These are phyloP conservation scores for Craniophora ligustri DNA, from an alignment of 2,888 invertebrate genomes.

Conservation along the genomic window DNA sequence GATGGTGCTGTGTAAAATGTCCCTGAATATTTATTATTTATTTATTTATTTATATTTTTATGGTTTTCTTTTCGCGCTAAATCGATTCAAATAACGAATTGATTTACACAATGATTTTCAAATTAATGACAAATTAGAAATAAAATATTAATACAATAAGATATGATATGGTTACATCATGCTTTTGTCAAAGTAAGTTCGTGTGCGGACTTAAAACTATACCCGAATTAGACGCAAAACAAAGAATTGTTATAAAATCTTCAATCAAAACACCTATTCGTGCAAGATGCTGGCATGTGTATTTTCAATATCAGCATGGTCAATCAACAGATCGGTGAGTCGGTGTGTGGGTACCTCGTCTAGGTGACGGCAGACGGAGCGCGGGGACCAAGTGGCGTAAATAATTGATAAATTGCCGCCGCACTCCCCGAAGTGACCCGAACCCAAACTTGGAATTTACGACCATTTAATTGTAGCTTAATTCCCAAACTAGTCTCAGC, in stretches of 20 bases:
- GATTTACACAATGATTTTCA: too few species aligned
- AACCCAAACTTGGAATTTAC: conserved; percentile 84
- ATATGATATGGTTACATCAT: too few species aligned
- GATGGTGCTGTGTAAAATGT: too few species aligned
- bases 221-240: too few species aligned
- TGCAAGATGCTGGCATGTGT: conserved; percentile 1
- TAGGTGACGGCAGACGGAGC: conserved; percentile 73
- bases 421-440: conserved; percentile 82
- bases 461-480: conserved; percentile 87
- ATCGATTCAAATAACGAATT: too few species aligned
- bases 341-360: conserved; percentile 44
- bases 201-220: too few species aligned
- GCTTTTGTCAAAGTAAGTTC: too few species aligned
- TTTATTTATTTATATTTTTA: too few species aligned
- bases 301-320: conserved; percentile 54
- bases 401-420: conserved; percentile 89
- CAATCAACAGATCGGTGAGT: conserved; percentile 66
- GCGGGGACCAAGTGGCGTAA: conserved; percentile 83
- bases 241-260: background rate
- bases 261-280: background rate
- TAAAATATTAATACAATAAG: too few species aligned
- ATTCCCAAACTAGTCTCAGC: conserved; percentile 83
- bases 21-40: too few species aligned
- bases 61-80: too few species aligned
- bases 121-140: too few species aligned